phyloP scores from a whole-genome alignment of 2,888 invertebrate genomes.

The Exephanes ischioxanthus region DNA sequence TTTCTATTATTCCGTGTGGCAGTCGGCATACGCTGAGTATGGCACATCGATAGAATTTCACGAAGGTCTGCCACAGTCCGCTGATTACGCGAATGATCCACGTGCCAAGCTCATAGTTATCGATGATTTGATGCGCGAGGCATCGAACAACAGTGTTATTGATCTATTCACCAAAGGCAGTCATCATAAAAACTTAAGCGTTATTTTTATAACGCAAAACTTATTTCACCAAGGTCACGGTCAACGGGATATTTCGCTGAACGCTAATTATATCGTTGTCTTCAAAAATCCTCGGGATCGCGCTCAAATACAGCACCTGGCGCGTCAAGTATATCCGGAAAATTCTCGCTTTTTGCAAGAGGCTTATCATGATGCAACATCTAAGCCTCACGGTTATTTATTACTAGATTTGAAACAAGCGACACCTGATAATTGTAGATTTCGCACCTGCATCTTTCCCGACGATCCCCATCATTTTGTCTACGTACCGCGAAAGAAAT shows the following conservation, averaged over 20 bases:
- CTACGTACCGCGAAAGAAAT: neutral
- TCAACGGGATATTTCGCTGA: neutral
- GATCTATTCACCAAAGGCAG: too few species aligned
- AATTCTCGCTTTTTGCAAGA: neutral
- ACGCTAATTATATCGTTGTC: neutral
- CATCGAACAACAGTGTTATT: too few species aligned
- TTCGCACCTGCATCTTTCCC: neutral
- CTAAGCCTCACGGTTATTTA: neutral
- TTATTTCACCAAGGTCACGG: neutral
- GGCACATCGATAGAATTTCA: neutral
- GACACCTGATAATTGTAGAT: neutral
- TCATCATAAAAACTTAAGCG: too few species aligned
- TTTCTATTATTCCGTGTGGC: neutral
- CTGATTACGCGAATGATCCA: neutral
- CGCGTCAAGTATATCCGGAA: neutral
- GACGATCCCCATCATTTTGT: conserved; percentile 1
- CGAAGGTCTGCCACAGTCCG: neutral
- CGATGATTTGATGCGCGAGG: too few species aligned
- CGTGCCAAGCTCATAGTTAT: too few species aligned
- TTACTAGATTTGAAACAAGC: neutral
- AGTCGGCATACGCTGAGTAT: neutral
- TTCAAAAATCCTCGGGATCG: neutral
- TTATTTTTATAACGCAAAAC: too few species aligned
- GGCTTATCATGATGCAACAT: neutral
- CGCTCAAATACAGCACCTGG: neutral